phyloP scores from a whole-genome alignment of 1,140 invertebrate genomes.

The Polyergus mexicanus region DNA sequence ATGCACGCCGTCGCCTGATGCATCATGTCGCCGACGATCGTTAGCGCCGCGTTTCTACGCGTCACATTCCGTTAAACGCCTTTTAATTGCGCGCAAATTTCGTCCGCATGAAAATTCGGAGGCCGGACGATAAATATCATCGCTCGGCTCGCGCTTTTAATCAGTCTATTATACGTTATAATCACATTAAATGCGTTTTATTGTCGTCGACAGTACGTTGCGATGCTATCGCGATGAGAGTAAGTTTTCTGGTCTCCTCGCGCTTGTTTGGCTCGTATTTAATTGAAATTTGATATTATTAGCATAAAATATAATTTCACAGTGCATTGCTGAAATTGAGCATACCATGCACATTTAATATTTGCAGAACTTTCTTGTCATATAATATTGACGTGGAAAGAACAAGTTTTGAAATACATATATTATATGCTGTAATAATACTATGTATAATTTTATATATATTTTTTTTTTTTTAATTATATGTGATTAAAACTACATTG shows the following conservation, averaged over 20 bases:
- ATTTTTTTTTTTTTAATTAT: slow-evolving; percentile 26
- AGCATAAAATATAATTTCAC: slow-evolving; percentile 16
- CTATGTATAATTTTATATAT: background rate
- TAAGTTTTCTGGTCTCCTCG: slow-evolving; percentile 9
- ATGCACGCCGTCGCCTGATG: slow-evolving; percentile 38
- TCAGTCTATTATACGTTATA: slow-evolving; percentile 39
- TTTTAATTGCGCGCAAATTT: slow-evolving; percentile 57
- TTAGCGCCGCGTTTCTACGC: slow-evolving; percentile 44
- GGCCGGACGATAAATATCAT: slow-evolving; percentile 55
- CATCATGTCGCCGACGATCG: slow-evolving; percentile 46
- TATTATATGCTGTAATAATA: background rate
- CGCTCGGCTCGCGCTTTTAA: slow-evolving; percentile 4
- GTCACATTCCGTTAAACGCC: slow-evolving; percentile 47
- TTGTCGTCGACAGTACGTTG: background rate
- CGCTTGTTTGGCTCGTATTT: slow-evolving; percentile 10
- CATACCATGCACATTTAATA: background rate
- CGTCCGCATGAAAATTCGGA: slow-evolving; percentile 42
- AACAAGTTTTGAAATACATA: background rate
- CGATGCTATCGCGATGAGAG: slow-evolving; percentile 7
- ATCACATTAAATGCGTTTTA: slow-evolving; percentile 32
- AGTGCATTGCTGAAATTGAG: background rate
- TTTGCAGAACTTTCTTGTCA: background rate
- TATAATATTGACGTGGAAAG: background rate
- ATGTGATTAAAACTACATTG: background rate
- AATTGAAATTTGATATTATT: slow-evolving; percentile 15